Base-by-base conservation (phyloP, 2,797 vertebrate genomes). In the Thalassophryne amazonica region DNA sequence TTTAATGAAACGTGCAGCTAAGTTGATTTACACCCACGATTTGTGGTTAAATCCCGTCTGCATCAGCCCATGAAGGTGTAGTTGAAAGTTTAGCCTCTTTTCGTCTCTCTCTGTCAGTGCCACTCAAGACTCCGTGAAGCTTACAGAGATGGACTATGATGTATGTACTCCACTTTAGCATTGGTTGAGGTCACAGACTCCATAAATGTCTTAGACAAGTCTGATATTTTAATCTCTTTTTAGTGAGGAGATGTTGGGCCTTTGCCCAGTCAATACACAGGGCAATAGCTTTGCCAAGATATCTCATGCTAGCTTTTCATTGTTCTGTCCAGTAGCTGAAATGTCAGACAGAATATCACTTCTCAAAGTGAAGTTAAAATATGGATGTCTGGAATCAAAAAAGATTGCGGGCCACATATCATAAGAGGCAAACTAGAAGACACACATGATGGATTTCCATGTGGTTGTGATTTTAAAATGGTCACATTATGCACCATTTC, bases 171-270 rank as follows among this genome's bases (percentile, higher is more conserved):
- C 72, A 78, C 80, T 85, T 78, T 73, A 82, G 86, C 85, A 81
- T 85, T 72, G 86, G 85, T 83, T 86, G 78, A 89, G 90, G 90
- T 91, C 88, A 86, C 76, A 85, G 83, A 89, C 89, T 90, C 88
- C 83, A 89, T 90, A 91, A 91, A 88, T 86, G 87, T 87, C 83
- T 85, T 55, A 83, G 89, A 89, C 82, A 89, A 88, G 86, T 86
- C 81, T 85, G 88, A 90, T 89, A 88, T 89, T 88, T 89, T 91
- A 88, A 87, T 89, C 86, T 86, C 83, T 88, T 86, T 88, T 85
- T 86, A 83, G 86, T 74, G 76, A 84, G 83, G 76, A 83, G 78
- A 81, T 76, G 85, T 89, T 87, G 88, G 85, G 85, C 78, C 73
- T 64, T 75, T 80, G 84, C 87, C 88, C 85, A 83, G 87, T 90